phyloP scores from a whole-genome alignment of 2,113 vertebrate species.

The Corvus moneduloides region DNA sequence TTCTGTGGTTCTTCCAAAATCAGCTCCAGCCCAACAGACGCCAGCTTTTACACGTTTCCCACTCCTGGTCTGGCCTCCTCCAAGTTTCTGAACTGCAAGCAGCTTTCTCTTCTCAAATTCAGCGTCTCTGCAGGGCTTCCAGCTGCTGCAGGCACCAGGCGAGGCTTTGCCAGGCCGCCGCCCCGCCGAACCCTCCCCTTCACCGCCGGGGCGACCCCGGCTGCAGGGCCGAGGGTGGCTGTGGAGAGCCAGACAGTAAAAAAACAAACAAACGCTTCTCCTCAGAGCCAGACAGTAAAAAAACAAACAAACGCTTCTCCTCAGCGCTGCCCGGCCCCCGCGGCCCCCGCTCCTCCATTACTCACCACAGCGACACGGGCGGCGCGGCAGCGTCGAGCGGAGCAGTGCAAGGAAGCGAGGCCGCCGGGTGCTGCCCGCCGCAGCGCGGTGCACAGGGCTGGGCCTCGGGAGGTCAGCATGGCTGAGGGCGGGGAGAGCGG shows the following conservation, averaged over 20 bases:
- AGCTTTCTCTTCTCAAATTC: not conserved
- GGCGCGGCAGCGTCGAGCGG: not conserved
- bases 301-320: no score
- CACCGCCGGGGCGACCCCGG: not conserved
- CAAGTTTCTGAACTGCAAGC: not conserved
- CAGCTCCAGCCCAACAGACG: not conserved
- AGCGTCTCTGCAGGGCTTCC: not conserved
- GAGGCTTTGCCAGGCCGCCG: not conserved
- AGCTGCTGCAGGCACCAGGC: not conserved
- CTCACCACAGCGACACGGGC: constrained; percentile 76
- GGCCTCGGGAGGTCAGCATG: not conserved
- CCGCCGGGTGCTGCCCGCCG: not conserved
- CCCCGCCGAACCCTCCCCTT: not conserved
- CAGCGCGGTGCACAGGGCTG: not conserved
- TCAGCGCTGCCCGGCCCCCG: not conserved
- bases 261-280: no score
- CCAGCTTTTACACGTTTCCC: not conserved
- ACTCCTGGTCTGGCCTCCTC: not conserved
- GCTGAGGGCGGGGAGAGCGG: not conserved
- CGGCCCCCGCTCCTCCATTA: not conserved
- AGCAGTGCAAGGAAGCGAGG: constrained; percentile 49
- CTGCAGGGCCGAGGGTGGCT: not conserved
- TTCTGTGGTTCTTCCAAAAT: rapidly evolving
- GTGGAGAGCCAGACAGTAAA: no score
- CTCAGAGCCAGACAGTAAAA: not conserved